These are phyloP conservation scores for Sebastes wilsoni DNA, from an alignment of 2,797 vertebrate genomes.

Conservation along the genomic window DNA sequence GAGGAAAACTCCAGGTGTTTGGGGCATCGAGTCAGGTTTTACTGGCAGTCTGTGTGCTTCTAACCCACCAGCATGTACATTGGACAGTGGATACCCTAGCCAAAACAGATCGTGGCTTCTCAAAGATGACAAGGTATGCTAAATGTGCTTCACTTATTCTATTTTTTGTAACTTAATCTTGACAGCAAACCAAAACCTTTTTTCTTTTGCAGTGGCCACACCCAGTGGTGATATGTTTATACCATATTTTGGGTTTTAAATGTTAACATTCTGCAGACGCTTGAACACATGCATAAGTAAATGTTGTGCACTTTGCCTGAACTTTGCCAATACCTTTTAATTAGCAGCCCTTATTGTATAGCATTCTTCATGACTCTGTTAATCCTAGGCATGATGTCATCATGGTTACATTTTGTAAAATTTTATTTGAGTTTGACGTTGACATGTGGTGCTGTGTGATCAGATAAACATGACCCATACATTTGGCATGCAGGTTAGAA, in stretches of 20 bases:
- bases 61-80: conserved; percentile 83
- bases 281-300: not conserved
- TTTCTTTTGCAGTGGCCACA: conserved; percentile 1
- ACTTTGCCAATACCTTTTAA: not conserved
- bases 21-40: conserved; percentile 62
- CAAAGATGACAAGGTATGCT: conserved; percentile 87
- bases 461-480: conserved; percentile 1
- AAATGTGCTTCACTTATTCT: not conserved
- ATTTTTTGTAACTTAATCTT: not conserved
- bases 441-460: conserved; percentile 7
- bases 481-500: conserved; percentile 12
- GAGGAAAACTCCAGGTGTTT: conserved; percentile 40
- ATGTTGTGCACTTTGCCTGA: not conserved
- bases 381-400: not conserved
- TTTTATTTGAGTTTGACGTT: not conserved
- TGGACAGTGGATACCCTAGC: conserved; percentile 83
- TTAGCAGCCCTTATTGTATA: not conserved
- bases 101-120: conserved; percentile 78
- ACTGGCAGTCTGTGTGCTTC: conserved; percentile 73
- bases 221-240: not conserved
- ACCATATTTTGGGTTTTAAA: not conserved
- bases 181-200: not conserved
- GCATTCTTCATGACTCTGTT: not conserved
- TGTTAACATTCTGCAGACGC: not conserved
- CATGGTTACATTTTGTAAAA: not conserved